Evolutionary conservation across 1,140 invertebrate species (phyloP).

Genomic region (Trypoxylus dichotomus): DNA sequence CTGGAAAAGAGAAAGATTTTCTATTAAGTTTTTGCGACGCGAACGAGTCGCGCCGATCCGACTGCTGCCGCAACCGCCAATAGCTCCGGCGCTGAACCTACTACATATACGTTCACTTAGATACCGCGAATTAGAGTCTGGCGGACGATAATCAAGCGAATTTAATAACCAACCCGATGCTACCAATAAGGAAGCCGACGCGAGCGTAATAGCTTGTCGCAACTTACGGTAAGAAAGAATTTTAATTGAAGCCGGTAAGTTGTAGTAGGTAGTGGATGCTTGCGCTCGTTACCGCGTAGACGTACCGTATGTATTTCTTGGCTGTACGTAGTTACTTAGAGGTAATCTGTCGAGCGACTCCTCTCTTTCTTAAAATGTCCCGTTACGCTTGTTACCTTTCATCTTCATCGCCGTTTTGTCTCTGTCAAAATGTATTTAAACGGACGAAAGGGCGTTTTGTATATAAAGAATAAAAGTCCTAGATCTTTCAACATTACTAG

Average conservation of each 20-base stretch:
- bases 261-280: neutral
- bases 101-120: neutral
- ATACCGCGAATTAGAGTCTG: neutral
- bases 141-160: conserved; percentile 20
- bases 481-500: too few relatives aligned
- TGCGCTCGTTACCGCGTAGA: neutral
- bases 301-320: neutral
- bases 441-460: too few relatives aligned
- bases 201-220: neutral
- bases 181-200: conserved; percentile 17
- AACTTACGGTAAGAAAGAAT: conserved; percentile 16
- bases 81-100: neutral
- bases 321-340: neutral
- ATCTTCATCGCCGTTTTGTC: neutral
- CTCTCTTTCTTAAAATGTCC: neutral
- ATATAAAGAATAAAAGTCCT: too few relatives aligned
- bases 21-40: neutral
- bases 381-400: neutral
- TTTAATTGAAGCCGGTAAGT: neutral
- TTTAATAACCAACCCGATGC: conserved; percentile 14
- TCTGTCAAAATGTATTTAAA: too few relatives aligned
- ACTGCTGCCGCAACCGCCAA: neutral
- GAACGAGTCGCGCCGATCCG: neutral
- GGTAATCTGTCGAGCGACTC: neutral
- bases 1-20: neutral